Percentiles rank a stretch among this genome's conserved stretches.
Conservation (phyloP, 2,113 vertebrate genomes). For the Apteryx owenii region DNA sequence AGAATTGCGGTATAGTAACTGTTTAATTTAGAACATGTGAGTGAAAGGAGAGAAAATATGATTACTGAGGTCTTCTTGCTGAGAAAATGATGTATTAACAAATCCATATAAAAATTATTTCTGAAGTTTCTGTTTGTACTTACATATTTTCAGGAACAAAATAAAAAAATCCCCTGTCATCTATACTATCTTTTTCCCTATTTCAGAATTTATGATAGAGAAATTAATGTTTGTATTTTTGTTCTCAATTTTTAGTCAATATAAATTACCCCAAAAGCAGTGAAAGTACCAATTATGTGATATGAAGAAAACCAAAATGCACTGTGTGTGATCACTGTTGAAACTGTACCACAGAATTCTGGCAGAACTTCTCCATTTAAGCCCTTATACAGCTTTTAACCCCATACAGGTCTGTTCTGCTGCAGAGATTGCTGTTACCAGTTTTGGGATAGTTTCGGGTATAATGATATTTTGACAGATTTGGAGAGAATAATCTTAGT, state of each 20-base stretch:
- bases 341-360: background rate
- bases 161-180: background rate
- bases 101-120: background rate
- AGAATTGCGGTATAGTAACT: background rate
- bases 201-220: background rate
- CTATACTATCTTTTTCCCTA: background rate
- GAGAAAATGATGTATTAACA: background rate
- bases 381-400: background rate
- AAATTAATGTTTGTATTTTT: fast-evolving
- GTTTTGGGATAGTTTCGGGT: background rate
- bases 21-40: background rate
- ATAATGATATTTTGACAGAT: conserved; percentile 18
- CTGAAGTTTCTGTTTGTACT: background rate
- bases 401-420: background rate
- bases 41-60: background rate
- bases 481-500: background rate
- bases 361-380: background rate
- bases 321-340: background rate
- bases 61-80: background rate
- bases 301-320: background rate
- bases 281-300: background rate
- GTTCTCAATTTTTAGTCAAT: background rate
- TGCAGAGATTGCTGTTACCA: background rate
- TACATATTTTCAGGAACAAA: background rate
- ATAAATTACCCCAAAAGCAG: background rate